Evolutionary conservation across 2,797 vertebrate genomes (phyloP).

Genomic region (Oreochromis grahami): DNA sequence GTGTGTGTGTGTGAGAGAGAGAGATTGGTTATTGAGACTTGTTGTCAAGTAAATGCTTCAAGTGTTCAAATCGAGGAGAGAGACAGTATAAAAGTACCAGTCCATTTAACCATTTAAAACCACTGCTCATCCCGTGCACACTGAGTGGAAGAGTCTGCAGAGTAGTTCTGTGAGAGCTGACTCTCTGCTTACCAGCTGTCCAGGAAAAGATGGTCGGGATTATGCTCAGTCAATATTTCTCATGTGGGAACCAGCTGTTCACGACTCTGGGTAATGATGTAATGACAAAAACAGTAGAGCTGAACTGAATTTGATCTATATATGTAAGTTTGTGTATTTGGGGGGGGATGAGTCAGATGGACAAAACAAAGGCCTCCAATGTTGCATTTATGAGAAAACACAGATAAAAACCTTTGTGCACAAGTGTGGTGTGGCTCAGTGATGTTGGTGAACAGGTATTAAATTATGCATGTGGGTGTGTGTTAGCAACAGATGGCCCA

Average conservation of each 20-base stretch:
- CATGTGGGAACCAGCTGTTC: conserved; percentile 36
- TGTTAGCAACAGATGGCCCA: neutral
- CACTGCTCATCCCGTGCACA: fast-evolving
- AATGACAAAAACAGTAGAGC: neutral
- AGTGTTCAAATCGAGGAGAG: neutral
- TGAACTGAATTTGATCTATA: neutral
- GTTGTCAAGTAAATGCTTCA: neutral
- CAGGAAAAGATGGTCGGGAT: conserved; percentile 7
- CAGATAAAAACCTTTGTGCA: neutral
- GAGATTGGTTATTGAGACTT: neutral
- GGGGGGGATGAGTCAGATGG: too few species aligned
- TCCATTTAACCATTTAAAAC: neutral
- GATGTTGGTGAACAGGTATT: neutral
- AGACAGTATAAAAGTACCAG: neutral
- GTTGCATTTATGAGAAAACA: neutral
- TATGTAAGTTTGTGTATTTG: neutral
- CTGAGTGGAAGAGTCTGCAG: neutral
- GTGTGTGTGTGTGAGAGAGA: neutral
- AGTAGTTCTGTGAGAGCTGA: neutral
- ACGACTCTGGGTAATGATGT: conserved; percentile 8
- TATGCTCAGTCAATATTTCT: neutral
- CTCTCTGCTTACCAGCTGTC: conserved; percentile 8
- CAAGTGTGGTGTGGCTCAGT: too few species aligned
- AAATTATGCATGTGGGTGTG: neutral
- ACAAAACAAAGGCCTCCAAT: too few species aligned